Base-by-base conservation (phyloP, 2,888 invertebrate genomes). In the Sesia apiformis region DNA sequence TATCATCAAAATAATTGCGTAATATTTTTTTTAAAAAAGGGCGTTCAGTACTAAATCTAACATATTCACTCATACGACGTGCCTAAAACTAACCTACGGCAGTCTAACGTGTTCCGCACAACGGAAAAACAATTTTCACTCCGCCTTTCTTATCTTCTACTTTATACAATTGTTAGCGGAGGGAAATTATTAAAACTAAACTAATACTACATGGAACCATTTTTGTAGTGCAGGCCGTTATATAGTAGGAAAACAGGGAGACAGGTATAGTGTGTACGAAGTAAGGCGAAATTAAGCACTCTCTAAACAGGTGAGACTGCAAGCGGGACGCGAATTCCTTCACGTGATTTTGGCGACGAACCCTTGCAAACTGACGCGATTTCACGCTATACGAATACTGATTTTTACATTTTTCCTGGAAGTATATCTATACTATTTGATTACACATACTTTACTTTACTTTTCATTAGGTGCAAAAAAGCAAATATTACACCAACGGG, bases 91-190 rank as follows among this genome's bases (percentile, higher is more conserved):
- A 87, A 69, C 69, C 84, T 89, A 89, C 73, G 81, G 87, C 89
- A 89, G 89, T 89, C 88, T 87, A 89, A 84, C 70, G 67, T 68
- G 77, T 87, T 84, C 88, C 89, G 87, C 75, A 88, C 87, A 87
- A 88, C 89, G 89, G 88, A 88, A 88, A 87, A 85, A 79, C 76
- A 73, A 68, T 67, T 70, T 75, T 76, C 86, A 84, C 85, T 76
- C 69, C 77, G 79, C 69, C 65, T 62, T 50, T 39, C 39, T 84
- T 84, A 87, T 66, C 63, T 62, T 59, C 72, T 73, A 81, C 74
- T 81, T 84, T 85, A 68, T 85, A 88, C 84, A 81, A 63, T 51
- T 60, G 69, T 73, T 23, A 62, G 68, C 81, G 79, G 74, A 81
- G 82, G 82, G 82, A 81, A 78, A 78, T 70, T 73, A 71, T 69